Conservation (phyloP, 2,797 vertebrate genomes). For the Chaenodraco wilsoni region DNA sequence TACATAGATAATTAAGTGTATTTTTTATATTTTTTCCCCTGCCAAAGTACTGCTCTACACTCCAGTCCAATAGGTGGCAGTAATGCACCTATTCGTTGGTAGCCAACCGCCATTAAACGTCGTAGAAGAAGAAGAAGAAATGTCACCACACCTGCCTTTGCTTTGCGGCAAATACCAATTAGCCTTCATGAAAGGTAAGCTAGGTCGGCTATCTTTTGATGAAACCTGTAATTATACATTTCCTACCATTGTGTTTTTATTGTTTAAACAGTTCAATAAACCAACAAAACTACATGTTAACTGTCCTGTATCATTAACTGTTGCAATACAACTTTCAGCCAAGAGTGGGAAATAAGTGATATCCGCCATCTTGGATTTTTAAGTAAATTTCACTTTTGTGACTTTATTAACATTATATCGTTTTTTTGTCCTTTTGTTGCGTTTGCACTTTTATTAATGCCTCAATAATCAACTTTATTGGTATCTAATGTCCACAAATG, state of each 20-base stretch:
- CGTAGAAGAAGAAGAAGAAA: too few species aligned
- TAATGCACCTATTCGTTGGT: too few species aligned
- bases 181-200: not conserved
- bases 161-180: too few species aligned
- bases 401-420: not conserved
- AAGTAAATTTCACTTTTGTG: not conserved
- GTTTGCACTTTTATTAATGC: not conserved
- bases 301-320: not conserved
- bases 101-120: too few species aligned
- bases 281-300: not conserved
- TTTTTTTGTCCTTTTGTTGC: not conserved
- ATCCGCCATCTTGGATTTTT: not conserved
- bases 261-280: not conserved
- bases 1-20: too few species aligned
- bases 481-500: not conserved
- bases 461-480: not conserved
- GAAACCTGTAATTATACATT: not conserved
- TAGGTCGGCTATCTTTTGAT: not conserved
- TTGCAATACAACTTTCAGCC: not conserved
- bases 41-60: too few species aligned
- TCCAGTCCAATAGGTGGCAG: too few species aligned
- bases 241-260: not conserved
- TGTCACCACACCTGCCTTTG: not conserved
- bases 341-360: not conserved
- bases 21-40: too few species aligned